Conservation (phyloP, 1,140 invertebrate genomes). For the Trichogramma pretiosum region DNA sequence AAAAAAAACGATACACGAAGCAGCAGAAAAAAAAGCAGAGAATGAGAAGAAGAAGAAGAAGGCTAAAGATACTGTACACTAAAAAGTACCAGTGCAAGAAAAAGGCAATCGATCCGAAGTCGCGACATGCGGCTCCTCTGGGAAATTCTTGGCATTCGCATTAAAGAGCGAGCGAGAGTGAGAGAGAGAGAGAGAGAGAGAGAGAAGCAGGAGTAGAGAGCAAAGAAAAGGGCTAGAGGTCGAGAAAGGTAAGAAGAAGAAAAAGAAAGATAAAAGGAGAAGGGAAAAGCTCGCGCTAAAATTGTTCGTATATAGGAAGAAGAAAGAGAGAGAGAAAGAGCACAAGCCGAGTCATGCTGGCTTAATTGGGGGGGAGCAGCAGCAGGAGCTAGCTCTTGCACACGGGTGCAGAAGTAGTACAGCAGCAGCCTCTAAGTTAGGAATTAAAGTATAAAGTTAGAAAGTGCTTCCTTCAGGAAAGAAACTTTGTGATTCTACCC, state of each 20-base stretch:
- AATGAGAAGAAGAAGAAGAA: not conserved
- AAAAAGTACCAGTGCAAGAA: no score
- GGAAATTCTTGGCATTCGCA: constrained; percentile 17
- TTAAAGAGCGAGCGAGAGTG: constrained; percentile 2
- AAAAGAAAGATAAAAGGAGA: not conserved
- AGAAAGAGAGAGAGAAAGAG: no score
- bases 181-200: constrained; percentile 5
- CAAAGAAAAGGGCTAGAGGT: not conserved
- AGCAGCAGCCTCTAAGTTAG: constrained; percentile 4
- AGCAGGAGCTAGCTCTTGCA: no score
- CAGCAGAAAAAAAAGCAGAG: not conserved
- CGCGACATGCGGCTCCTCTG: constrained; percentile 9
- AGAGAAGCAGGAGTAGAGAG: not conserved
- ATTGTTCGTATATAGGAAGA: constrained; percentile 6
- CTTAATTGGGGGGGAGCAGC: constrained; percentile 34
- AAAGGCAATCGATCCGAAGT: constrained; percentile 10
- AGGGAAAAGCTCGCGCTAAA: not conserved
- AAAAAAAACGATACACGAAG: no score
- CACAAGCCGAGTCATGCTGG: constrained; percentile 18
- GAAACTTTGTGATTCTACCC: no score
- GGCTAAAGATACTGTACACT: no score
- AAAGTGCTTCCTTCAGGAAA: not conserved
- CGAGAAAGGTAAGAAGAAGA: not conserved
- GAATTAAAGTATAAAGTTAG: constrained; percentile 12
- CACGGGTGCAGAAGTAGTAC: no score